Evolutionary conservation across 2,888 invertebrate species (phyloP), one percentile per base, ranked within the genome.

Genomic region (Callyntrura sp.): DNA sequence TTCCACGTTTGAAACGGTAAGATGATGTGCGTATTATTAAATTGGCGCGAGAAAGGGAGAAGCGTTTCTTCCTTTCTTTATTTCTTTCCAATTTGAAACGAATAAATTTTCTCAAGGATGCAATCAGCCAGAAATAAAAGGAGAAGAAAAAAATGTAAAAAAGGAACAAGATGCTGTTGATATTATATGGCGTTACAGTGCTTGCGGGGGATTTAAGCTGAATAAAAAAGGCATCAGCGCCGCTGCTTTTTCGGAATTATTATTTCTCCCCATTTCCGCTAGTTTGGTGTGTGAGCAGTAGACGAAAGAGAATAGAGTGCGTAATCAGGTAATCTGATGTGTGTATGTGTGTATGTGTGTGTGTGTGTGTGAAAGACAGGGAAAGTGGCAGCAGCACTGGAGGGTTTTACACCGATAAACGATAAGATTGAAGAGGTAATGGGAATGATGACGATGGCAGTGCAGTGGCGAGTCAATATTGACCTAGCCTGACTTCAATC

Each of bases 381-480:
- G n/a, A n/a, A n/a, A n/a, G n/a, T n/a, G n/a, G n/a, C n/a, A n/a
- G n/a, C n/a, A n/a, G n/a, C n/a, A n/a, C n/a, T 57, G 17, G 57
- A n/a, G 57, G 2, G 17, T n/a, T 57, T n/a, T 8, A n/a, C n/a
- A n/a, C n/a, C n/a, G n/a, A n/a, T n/a, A n/a, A n/a, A n/a, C n/a
- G n/a, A 12, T 4, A 55, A n/a, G n/a, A 55, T 55, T 4, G 55
- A 55, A 55, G 11, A 55, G 55, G 55, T 11, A 20, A 57, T 57
- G 57, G 57, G n/a, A 20, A 12, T 57, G 25, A 14, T 57, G 57
- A 17, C 17, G 57, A n/a, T n/a, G n/a, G n/a, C n/a, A n/a, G n/a
- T n/a, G 62, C 11, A 25, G 62, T 2, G 14, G 55, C 82, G 78
- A 92, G 92, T 92, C 92, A 92, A 92, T 92, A 92, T 92, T 92